These are phyloP conservation scores for Sternarchorhynchus goeldii DNA, from an alignment of 2,797 vertebrate species.

Conservation along the genomic window DNA sequence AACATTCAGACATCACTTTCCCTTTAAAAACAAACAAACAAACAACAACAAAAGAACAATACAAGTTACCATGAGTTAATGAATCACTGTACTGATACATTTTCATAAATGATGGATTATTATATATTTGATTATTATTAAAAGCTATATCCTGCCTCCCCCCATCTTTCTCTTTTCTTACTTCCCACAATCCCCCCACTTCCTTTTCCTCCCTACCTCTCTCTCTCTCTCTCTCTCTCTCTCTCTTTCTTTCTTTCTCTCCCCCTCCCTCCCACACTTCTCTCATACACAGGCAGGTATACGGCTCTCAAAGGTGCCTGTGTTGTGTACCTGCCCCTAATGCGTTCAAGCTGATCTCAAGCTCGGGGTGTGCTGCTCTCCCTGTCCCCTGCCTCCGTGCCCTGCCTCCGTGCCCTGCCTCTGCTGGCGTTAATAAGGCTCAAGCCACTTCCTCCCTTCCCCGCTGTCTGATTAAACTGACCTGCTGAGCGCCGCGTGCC, in stretches of 20 bases:
- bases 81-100: no score
- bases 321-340: conserved; percentile 67
- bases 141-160: no score
- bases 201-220: background rate
- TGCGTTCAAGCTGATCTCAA: conserved; percentile 70
- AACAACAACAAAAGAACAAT: no score
- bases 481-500: conserved; percentile 76
- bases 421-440: conserved; percentile 83
- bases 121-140: no score
- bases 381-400: conserved; percentile 51
- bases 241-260: conserved; percentile 37
- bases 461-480: conserved; percentile 84
- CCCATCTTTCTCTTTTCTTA: no score
- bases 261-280: conserved; percentile 39
- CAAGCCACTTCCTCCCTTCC: conserved; percentile 81
- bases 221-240: conserved; percentile 36
- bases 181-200: no score
- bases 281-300: conserved; percentile 58
- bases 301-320: conserved; percentile 56
- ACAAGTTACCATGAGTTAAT: no score
- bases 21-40: no score
- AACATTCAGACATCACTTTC: no score
- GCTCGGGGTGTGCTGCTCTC: conserved; percentile 48
- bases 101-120: no score
- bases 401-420: conserved; percentile 54